Conservation (phyloP, 2,113 vertebrate genomes). For the Paracanthobrama guichenoti region DNA sequence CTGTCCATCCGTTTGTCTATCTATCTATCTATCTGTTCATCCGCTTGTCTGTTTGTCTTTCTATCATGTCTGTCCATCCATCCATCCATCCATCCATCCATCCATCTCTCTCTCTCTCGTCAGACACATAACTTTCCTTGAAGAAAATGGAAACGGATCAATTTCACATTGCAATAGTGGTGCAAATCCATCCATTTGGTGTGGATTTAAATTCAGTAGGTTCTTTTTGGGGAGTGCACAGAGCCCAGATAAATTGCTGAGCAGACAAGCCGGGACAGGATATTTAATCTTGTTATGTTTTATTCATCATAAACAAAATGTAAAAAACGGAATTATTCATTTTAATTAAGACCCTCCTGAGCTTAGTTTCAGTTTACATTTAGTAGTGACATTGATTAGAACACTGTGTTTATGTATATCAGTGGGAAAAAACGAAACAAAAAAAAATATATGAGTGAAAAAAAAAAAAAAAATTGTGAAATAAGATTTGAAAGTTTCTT, state of each 20-base stretch:
- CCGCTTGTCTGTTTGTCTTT: no score
- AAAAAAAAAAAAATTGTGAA: not conserved
- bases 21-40: no score
- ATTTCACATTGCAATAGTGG: not conserved
- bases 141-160: not conserved
- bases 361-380: not conserved
- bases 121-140: not conserved
- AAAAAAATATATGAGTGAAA: not conserved
- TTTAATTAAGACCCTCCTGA: not conserved
- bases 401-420: not conserved
- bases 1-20: no score
- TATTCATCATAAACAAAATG: not conserved
- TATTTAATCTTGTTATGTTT: conserved; percentile 26
- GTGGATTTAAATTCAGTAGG: not conserved
- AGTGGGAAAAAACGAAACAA: no score
- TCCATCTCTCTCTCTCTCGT: no score
- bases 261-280: not conserved
- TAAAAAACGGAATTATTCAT: not conserved
- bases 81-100: not conserved
- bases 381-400: not conserved
- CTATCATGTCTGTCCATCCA: no score
- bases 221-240: not conserved
- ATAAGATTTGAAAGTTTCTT: not conserved
- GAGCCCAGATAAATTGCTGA: not conserved
- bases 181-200: not conserved